phyloP scores from a whole-genome alignment of 2,888 invertebrate species.

The Drosophila pseudotakahashii region DNA sequence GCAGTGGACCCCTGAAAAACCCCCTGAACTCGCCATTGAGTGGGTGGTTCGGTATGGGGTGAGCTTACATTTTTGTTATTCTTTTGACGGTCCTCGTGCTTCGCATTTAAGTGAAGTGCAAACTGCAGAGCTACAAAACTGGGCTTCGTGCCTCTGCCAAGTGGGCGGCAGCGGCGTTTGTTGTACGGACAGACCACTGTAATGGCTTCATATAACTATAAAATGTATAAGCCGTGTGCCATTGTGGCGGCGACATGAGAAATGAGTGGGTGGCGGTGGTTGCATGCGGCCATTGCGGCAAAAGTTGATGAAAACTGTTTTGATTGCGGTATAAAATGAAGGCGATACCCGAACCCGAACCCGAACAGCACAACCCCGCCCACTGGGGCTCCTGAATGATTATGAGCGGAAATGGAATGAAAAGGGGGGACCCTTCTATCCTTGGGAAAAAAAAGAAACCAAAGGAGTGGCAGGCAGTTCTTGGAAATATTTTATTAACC shows the following conservation, averaged over 20 bases:
- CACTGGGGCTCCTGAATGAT: constrained; percentile 19
- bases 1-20: neutral
- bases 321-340: constrained; percentile 43
- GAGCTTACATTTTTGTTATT: constrained; percentile 53
- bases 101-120: constrained; percentile 72
- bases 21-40: constrained; percentile 29
- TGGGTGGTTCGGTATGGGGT: neutral
- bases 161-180: constrained; percentile 19
- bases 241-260: constrained; percentile 49
- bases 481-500: constrained; percentile 25
- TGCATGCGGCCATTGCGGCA: constrained; percentile 56
- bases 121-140: constrained; percentile 44
- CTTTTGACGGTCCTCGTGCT: constrained; percentile 53
- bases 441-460: neutral
- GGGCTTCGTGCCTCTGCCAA: constrained; percentile 33
- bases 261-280: constrained; percentile 31
- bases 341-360: constrained; percentile 7
- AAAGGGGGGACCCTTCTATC: neutral
- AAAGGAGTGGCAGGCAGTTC: constrained; percentile 12
- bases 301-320: constrained; percentile 59
- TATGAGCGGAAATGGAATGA: constrained; percentile 43
- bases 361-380: neutral
- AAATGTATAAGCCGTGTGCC: constrained; percentile 64
- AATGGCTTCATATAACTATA: constrained; percentile 64
- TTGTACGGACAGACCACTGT: constrained; percentile 26